These are phyloP conservation scores for Trachelus iudaicus DNA, from an alignment of 2,888 invertebrate genomes.

Conservation along the genomic window DNA sequence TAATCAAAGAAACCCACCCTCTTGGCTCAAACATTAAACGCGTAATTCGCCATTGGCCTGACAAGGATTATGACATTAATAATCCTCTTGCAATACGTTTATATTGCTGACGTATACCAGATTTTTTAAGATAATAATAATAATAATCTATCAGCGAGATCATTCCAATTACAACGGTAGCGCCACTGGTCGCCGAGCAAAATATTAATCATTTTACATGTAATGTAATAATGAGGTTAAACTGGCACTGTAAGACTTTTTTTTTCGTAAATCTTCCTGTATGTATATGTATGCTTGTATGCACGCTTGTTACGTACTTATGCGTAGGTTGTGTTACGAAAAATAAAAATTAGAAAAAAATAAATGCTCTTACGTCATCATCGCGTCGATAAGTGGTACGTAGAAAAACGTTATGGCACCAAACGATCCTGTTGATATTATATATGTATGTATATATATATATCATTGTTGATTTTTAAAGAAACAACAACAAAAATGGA, in stretches of 20 bases:
- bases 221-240: neutral
- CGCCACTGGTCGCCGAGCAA: neutral
- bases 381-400: neutral
- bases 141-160: slow-evolving; percentile 45
- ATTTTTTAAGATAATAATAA: slow-evolving; percentile 18
- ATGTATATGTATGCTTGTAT: neutral
- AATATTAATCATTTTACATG: neutral
- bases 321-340: neutral
- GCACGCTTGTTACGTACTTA: neutral
- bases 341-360: neutral
- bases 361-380: neutral
- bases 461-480: neutral
- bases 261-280: neutral
- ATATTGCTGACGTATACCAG: slow-evolving; percentile 10
- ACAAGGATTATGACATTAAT: neutral
- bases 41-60: neutral
- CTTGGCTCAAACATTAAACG: neutral
- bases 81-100: neutral
- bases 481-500: neutral
- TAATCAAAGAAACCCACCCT: neutral
- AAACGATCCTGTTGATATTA: neutral
- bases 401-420: neutral
- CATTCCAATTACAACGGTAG: slow-evolving; percentile 22
- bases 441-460: neutral
- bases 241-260: neutral